These are phyloP conservation scores for Platysteira castanea DNA, from an alignment of 2,113 vertebrate genomes.

Conservation along the genomic window DNA sequence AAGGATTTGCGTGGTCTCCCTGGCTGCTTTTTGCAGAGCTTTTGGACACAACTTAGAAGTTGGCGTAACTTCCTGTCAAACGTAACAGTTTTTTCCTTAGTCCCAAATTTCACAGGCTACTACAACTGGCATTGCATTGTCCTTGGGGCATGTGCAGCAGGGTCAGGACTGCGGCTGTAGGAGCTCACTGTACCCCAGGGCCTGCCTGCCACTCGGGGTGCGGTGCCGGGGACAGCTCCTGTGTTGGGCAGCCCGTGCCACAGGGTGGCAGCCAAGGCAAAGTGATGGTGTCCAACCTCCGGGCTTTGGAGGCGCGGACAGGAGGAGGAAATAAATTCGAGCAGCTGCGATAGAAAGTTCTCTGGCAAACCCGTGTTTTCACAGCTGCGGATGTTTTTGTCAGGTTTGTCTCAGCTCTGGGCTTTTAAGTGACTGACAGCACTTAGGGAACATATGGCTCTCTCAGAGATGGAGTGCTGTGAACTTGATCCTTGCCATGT, in stretches of 20 bases:
- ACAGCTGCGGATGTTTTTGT: slow-evolving; percentile 65
- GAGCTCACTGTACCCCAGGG: fast-evolving
- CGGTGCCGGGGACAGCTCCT: not conserved
- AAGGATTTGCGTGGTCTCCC: not conserved
- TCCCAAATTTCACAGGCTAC: fast-evolving
- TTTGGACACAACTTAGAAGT: not conserved
- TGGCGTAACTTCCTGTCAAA: not conserved
- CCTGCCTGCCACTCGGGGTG: not conserved
- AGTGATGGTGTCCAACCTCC: not conserved
- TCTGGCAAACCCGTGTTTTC: slow-evolving; percentile 58
- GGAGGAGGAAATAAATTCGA: not conserved
- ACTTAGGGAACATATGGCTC: slow-evolving; percentile 21
- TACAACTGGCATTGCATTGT: fast-evolving
- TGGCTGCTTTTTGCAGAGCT: not conserved
- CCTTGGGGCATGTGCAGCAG: not conserved
- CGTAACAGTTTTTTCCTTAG: not conserved
- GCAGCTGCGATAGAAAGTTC: slow-evolving; percentile 49
- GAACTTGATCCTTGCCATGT: not conserved
- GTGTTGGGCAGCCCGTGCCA: not conserved
- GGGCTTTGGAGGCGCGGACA: not conserved
- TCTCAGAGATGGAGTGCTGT: not conserved
- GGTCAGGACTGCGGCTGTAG: not conserved
- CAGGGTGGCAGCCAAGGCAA: slow-evolving; percentile 68
- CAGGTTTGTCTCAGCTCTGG: slow-evolving; percentile 23
- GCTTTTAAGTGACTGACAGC: slow-evolving; percentile 55